Evolutionary conservation across 2,113 vertebrate genomes (phyloP).

Genomic region (Hystrix brachyura): DNA sequence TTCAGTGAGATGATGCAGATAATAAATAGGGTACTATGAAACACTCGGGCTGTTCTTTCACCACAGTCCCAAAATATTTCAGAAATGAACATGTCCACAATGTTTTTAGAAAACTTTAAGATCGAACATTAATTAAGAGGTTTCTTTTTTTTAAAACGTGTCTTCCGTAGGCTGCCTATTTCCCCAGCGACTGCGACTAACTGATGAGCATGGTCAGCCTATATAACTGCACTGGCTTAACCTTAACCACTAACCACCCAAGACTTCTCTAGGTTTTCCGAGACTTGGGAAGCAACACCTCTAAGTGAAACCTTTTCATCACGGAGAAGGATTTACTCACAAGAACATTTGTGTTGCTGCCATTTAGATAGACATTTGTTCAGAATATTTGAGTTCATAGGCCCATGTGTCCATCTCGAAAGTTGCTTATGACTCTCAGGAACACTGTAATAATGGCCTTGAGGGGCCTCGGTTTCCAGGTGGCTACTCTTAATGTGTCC

Average conservation of each 20-base stretch:
- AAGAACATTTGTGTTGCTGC: slow-evolving; percentile 60
- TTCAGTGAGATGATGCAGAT: background rate
- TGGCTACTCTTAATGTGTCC: slow-evolving; percentile 60
- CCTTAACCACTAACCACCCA: slow-evolving; percentile 32
- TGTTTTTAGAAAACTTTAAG: slow-evolving; percentile 11
- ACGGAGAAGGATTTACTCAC: slow-evolving; percentile 43
- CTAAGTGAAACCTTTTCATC: slow-evolving; percentile 39
- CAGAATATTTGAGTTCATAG: slow-evolving; percentile 60
- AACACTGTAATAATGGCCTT: slow-evolving; percentile 63
- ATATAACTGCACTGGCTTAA: slow-evolving; percentile 44
- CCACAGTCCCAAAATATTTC: slow-evolving; percentile 36
- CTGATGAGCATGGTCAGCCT: background rate
- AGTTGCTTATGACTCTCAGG: slow-evolving; percentile 48
- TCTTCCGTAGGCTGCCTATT: background rate
- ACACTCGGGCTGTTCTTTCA: background rate
- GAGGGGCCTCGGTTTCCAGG: slow-evolving; percentile 44
- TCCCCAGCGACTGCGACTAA: slow-evolving; percentile 7
- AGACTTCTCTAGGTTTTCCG: slow-evolving; percentile 39
- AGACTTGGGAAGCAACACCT: slow-evolving; percentile 19
- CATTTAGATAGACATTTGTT: slow-evolving; percentile 60
- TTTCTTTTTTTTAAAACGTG: background rate
- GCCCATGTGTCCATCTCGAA: slow-evolving; percentile 53
- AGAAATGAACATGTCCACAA: slow-evolving; percentile 45
- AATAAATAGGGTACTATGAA: slow-evolving; percentile 18
- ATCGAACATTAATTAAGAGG: background rate